phyloP scores from a whole-genome alignment of 2,888 invertebrate species.

The Cephus runcator region DNA sequence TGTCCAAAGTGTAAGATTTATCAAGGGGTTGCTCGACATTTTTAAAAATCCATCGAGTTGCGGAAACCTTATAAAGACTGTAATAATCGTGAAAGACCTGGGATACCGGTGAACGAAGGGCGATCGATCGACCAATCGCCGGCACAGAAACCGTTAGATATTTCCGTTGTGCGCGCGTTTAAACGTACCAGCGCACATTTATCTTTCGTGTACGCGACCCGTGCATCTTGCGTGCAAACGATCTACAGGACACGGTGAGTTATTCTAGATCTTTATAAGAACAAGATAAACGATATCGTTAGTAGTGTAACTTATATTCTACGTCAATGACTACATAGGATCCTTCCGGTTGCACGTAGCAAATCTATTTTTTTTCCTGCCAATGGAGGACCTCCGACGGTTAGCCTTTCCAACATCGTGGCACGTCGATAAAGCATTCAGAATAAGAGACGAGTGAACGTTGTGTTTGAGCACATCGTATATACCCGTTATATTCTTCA shows the following conservation, averaged over 20 bases:
- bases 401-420: constrained; percentile 11
- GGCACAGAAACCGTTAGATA: constrained; percentile 48
- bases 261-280: constrained; percentile 7
- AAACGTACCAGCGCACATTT: constrained; percentile 52
- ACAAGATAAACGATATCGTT: not conserved
- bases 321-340: not conserved
- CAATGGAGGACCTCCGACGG: not conserved
- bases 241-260: constrained; percentile 22
- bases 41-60: not conserved
- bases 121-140: constrained; percentile 33
- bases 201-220: constrained; percentile 48
- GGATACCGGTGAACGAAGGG: not conserved
- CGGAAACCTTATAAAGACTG: not conserved
- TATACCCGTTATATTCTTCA: not conserved
- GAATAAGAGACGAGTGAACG: constrained; percentile 26
- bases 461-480: not conserved
- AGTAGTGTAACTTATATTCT: not conserved
- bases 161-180: constrained; percentile 44
- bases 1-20: not conserved
- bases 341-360: not conserved
- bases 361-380: not conserved
- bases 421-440: constrained; percentile 25
- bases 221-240: constrained; percentile 24
- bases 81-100: not conserved
- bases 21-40: not conserved